phyloP scores from a whole-genome alignment of 2,888 invertebrate species.

The Xiphydria camelus region DNA sequence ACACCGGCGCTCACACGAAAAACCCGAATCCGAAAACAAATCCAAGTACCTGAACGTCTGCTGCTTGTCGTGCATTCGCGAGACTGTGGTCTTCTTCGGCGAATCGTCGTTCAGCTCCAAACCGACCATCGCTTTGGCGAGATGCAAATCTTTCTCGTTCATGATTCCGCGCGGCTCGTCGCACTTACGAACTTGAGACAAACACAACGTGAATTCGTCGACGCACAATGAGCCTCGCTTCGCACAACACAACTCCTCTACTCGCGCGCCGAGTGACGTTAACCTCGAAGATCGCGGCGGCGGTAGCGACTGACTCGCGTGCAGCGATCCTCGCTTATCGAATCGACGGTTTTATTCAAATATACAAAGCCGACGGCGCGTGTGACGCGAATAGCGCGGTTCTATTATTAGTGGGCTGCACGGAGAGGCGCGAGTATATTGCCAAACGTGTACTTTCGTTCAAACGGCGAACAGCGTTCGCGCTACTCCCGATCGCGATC shows the following conservation, averaged over 20 bases:
- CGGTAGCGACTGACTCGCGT: too few species aligned
- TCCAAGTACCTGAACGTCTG: slow-evolving; percentile 72
- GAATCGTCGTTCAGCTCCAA: slow-evolving; percentile 58
- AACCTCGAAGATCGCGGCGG: slow-evolving; percentile 3
- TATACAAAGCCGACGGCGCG: too few species aligned
- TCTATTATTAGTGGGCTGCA: slow-evolving; percentile 3
- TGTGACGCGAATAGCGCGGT: background rate
- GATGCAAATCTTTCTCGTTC: slow-evolving; percentile 74
- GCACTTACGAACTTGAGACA: too few species aligned
- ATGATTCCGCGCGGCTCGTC: too few species aligned
- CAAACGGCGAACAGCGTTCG: background rate
- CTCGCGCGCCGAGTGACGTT: too few species aligned
- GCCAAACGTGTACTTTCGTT: background rate
- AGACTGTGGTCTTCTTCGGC: slow-evolving; percentile 64
- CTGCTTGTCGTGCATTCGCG: slow-evolving; percentile 68
- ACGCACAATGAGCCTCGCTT: too few species aligned
- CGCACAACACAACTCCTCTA: too few species aligned
- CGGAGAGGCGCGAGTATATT: background rate
- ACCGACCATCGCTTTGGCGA: slow-evolving; percentile 72
- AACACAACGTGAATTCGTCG: too few species aligned
- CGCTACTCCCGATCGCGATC: background rate
- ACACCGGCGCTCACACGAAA: too few species aligned
- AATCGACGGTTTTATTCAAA: too few species aligned
- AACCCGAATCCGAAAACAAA: too few species aligned
- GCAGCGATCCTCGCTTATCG: too few species aligned